Evolutionary conservation across 1,140 invertebrate genomes (phyloP).

Genomic region (Drosophila nannoptera): DNA sequence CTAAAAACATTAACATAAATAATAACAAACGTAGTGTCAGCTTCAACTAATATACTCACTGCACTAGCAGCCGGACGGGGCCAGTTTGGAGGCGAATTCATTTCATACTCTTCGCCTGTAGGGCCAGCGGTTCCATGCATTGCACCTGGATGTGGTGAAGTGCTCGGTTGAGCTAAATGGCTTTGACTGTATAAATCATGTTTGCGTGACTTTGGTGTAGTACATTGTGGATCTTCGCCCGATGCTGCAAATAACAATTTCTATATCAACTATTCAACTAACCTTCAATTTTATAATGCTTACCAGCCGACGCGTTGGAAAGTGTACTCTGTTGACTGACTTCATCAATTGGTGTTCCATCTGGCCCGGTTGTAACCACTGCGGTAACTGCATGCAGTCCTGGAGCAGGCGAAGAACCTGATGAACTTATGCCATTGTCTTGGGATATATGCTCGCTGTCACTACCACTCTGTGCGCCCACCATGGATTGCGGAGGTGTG

Average conservation of each 20-base stretch:
- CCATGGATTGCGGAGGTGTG: slow-evolving; percentile 70
- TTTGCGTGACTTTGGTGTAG: slow-evolving; percentile 88
- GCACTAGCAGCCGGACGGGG: slow-evolving; percentile 93
- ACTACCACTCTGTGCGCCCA: slow-evolving; percentile 58
- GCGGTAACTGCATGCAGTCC: slow-evolving; percentile 86
- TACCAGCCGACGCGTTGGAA: slow-evolving; percentile 93
- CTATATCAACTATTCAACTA: not conserved
- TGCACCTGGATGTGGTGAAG: slow-evolving; percentile 85
- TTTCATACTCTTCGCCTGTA: slow-evolving; percentile 94
- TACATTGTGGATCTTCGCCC: slow-evolving; percentile 89
- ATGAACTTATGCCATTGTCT: slow-evolving; percentile 75
- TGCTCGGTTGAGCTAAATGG: slow-evolving; percentile 86
- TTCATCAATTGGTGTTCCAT: slow-evolving; percentile 91
- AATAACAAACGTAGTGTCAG: not conserved
- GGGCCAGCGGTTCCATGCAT: slow-evolving; percentile 83
- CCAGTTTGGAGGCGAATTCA: slow-evolving; percentile 90
- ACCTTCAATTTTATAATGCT: slow-evolving; percentile 37
- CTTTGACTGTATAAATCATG: slow-evolving; percentile 82
- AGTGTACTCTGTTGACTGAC: slow-evolving; percentile 94
- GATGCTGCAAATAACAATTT: slow-evolving; percentile 82
- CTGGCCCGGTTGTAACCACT: slow-evolving; percentile 91
- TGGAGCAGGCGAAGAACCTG: slow-evolving; percentile 79
- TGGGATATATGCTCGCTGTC: slow-evolving; percentile 75
- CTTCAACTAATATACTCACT: slow-evolving; percentile 80
- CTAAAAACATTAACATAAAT: slow-evolving; percentile 24